Evolutionary conservation across 2,113 vertebrate species (phyloP), one percentile per base, ranked within the genome.

Genomic region (Donacobius atricapilla): DNA sequence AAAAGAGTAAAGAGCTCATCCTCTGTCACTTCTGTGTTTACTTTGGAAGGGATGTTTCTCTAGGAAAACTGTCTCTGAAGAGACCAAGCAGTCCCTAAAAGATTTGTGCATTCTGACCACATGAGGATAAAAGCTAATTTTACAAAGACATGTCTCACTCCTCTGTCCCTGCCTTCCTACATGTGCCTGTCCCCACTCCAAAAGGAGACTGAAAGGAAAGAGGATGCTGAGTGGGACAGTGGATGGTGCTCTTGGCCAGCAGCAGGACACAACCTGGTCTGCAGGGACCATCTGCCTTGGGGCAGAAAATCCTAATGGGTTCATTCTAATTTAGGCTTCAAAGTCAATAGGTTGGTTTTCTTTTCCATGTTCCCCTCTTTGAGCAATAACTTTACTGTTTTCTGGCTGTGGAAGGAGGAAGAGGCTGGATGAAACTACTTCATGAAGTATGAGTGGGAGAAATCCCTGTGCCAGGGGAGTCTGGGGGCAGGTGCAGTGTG

Each of bases 401-500:
- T 84, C 53, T 93, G 40, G 20, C 31, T 0, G 0, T 30, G 27
- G 19, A 75, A 85, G 23, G 30, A 72, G 22, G 23, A 87, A 42
- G 42, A n/a, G 35, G 10, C 75, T 83, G 39, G 56, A 57, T 39
- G 13, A 31, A 65, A 33, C 7, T 22, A 0, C 13, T 85, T 37
- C 10, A 10, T 10, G 35, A 3, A 2, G 14, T 8, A 4, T 0
- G 3, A 87, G 63, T 21, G 15, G 40, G 31, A 60, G 44, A 33
- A 27, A 24, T 27, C 15, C 19, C n/a, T 16, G 35, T 71, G 51
- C 39, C 17, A 16, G 47, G 31, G 19, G 8, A 1, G 2, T 9
- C 47, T 3, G 6, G 17, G 83, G 51, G 31, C 45, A 17, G 4
- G 7, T 23, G 87, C 39, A 40, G 33, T 0, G 0, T 13, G 7